These are phyloP conservation scores for Notocelia uddmanniana DNA, from an alignment of 2,888 invertebrate species.

Conservation along the genomic window DNA sequence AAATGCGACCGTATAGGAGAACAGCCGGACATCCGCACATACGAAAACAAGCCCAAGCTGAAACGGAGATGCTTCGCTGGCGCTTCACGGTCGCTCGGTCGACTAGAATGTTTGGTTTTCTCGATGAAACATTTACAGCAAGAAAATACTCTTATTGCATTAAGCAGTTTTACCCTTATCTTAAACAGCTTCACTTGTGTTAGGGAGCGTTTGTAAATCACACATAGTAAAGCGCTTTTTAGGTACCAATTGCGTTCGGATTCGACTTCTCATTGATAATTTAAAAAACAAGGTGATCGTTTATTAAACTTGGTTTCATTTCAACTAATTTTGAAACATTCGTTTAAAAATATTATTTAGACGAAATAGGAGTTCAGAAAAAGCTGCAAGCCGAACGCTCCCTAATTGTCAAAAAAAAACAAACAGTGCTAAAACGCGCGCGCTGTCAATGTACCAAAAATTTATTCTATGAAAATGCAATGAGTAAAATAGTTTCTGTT, in stretches of 20 bases:
- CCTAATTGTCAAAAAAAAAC: not conserved
- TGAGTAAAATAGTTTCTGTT: not conserved
- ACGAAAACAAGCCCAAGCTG: too few species aligned
- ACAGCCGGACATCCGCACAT: too few species aligned
- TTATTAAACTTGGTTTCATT: not conserved
- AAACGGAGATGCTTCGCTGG: too few species aligned
- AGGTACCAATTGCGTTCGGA: too few species aligned
- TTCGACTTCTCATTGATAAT: too few species aligned
- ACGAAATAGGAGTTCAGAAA: not conserved
- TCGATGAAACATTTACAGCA: too few species aligned
- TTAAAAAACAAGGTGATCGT: not conserved
- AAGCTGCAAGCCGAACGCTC: not conserved
- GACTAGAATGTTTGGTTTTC: too few species aligned
- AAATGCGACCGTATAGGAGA: too few species aligned
- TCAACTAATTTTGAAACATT: not conserved
- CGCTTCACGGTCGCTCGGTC: too few species aligned
- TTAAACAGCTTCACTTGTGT: not conserved
- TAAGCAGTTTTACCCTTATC: constrained; percentile 1
- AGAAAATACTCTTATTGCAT: not conserved
- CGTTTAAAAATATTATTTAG: too few species aligned
- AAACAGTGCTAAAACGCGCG: not conserved
- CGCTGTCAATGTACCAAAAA: not conserved
- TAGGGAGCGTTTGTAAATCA: not conserved
- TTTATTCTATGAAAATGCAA: too few species aligned
- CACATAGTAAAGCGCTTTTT: too few species aligned